Conservation (phyloP, 1,140 invertebrate genomes). For the Bombus soroeensis region DNA sequence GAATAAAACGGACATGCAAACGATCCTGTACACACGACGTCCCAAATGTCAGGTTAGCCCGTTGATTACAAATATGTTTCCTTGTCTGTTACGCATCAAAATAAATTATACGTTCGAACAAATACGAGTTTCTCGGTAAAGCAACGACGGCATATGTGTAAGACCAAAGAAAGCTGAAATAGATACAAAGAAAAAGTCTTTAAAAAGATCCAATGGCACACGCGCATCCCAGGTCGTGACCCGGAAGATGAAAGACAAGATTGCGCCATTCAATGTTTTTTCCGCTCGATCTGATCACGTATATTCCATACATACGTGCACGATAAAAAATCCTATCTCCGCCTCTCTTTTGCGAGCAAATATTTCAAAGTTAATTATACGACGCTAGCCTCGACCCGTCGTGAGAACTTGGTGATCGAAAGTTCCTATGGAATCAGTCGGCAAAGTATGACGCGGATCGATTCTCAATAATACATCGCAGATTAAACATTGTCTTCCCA, state of each 20-base stretch:
- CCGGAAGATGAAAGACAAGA: constrained; percentile 34
- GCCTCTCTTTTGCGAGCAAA: background rate
- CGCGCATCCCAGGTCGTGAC: background rate
- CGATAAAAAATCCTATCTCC: background rate
- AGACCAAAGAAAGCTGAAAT: background rate
- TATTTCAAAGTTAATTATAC: constrained; percentile 17
- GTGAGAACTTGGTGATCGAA: background rate
- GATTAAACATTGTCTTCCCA: background rate
- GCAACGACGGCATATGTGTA: background rate
- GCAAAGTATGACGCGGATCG: background rate
- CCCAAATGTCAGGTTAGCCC: constrained; percentile 7
- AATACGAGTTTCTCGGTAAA: too few species aligned
- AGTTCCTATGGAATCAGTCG: background rate
- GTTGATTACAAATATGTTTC: background rate
- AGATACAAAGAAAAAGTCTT: background rate
- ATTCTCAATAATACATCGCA: background rate
- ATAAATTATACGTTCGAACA: background rate
- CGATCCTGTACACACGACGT: background rate
- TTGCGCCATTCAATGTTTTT: constrained; percentile 29
- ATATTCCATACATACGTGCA: background rate
- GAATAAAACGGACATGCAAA: constrained; percentile 15
- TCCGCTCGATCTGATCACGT: background rate
- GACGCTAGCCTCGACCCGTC: background rate
- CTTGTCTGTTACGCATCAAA: too few species aligned
- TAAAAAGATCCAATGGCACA: background rate